Percentiles rank a stretch among this genome's conserved stretches.
These are phyloP conservation scores for Pagetopsis macropterus DNA, from an alignment of 2,797 vertebrate genomes.

Conservation along the genomic window DNA sequence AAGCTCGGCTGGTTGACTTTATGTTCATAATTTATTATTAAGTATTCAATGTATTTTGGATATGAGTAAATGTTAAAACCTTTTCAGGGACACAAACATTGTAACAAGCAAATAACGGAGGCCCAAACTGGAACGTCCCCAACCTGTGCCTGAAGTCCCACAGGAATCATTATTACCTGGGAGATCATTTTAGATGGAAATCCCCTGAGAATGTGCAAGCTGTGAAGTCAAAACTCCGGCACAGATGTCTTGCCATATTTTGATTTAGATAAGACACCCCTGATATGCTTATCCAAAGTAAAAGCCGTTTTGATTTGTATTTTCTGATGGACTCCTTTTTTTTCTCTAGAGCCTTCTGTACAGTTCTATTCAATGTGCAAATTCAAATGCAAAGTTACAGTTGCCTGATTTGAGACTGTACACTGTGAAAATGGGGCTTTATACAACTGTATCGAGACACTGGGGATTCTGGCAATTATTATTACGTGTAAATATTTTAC, in stretches of 20 bases:
- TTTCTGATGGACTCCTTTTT: too few species aligned
- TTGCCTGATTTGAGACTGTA: not conserved
- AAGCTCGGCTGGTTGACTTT: not conserved
- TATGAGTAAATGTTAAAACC: not conserved
- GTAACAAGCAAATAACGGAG: not conserved
- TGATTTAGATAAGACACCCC: not conserved
- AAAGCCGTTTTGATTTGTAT: not conserved
- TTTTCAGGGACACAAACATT: not conserved
- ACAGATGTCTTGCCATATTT: not conserved
- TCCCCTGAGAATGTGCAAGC: conserved; percentile 15
- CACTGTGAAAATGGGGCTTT: not conserved
- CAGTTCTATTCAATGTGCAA: not conserved
- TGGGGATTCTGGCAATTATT: not conserved
- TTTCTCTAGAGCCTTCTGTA: not conserved
- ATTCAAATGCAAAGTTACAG: not conserved
- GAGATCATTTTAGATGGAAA: not conserved
- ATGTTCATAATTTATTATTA: not conserved
- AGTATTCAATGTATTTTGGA: too few species aligned
- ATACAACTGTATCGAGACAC: not conserved
- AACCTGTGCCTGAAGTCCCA: not conserved
- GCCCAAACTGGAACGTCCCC: not conserved
- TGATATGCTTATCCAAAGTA: not conserved
- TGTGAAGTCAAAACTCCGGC: conserved; percentile 18
- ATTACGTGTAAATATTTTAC: not conserved
- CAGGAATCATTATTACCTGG: conserved; percentile 14